A percentile compares a stretch with the other conserved stretches of the same genome.
Evolutionary conservation across 2,888 invertebrate species (phyloP).

Genomic region (Salticus scenicus): DNA sequence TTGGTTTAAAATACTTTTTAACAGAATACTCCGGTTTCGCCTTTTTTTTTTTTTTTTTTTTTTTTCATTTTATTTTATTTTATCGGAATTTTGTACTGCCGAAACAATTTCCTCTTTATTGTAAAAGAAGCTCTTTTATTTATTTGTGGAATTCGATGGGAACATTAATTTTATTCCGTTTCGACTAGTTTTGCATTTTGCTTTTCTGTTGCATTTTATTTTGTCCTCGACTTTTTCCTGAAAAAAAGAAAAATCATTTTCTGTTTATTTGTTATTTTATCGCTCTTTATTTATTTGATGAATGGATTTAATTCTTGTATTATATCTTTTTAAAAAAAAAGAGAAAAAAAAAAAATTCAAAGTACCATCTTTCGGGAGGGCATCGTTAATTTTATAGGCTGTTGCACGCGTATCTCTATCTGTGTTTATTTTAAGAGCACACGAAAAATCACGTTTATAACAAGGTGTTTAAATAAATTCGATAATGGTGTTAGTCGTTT

Average conservation of each 20-base stretch:
- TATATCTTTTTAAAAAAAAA: not conserved
- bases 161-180: conserved; percentile 17
- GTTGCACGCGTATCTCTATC: no score
- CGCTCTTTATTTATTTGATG: not conserved
- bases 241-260: no score
- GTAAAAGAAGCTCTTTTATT: conserved; percentile 11
- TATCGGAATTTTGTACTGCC: not conserved
- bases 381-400: no score
- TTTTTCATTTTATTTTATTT: not conserved
- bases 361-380: not conserved
- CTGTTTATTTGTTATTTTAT: not conserved
- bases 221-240: not conserved
- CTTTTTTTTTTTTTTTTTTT: not conserved
- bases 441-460: no score
- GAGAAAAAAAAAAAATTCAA: not conserved
- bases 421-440: no score
- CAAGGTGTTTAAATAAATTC: no score
- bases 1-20: conserved; percentile 9
- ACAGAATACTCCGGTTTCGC: not conserved
- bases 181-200: conserved; percentile 5
- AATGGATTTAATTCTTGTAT: not conserved
- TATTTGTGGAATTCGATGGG: conserved; percentile 7
- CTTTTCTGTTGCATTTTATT: not conserved
- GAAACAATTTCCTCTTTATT: conserved; percentile 19
- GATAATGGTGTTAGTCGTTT: no score